Evolutionary conservation across 2,888 invertebrate species (phyloP).

Genomic region (Nysson spinosus): DNA sequence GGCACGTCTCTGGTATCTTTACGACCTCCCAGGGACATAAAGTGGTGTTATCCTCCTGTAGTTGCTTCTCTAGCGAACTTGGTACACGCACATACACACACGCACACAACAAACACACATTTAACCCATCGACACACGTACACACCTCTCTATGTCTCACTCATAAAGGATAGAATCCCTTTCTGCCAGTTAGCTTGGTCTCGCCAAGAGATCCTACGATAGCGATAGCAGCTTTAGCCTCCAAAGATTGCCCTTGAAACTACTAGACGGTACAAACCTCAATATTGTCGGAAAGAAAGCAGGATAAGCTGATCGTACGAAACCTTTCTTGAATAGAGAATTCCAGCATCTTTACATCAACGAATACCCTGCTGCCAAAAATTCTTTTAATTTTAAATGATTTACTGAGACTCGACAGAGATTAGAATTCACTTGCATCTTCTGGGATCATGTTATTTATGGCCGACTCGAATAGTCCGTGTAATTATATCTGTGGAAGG

Average conservation of each 20-base stretch:
- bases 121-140: conserved; percentile 14
- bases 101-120: conserved; percentile 9
- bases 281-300: conserved; percentile 47
- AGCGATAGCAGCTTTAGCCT: conserved; percentile 49
- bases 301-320: conserved; percentile 33
- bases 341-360: conserved; percentile 16
- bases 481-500: conserved; percentile 8
- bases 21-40: conserved; percentile 69
- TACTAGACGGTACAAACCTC: conserved; percentile 45
- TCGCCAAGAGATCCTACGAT: conserved; percentile 47
- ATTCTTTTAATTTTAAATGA: too few species aligned
- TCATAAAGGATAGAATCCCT: conserved; percentile 14
- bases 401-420: not conserved
- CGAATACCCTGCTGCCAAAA: too few species aligned
- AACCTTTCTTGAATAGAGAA: conserved; percentile 7
- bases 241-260: conserved; percentile 50
- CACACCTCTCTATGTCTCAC: not conserved
- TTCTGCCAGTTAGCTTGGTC: conserved; percentile 42
- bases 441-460: too few species aligned
- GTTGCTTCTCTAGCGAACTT: conserved; percentile 33
- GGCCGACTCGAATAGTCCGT: not conserved
- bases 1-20: conserved; percentile 66
- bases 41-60: conserved; percentile 68
- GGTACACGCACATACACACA: conserved; percentile 25
- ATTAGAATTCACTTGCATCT: too few species aligned